phyloP scores from a whole-genome alignment of 2,888 invertebrate genomes.

The Drosophila pseudotalamancana region DNA sequence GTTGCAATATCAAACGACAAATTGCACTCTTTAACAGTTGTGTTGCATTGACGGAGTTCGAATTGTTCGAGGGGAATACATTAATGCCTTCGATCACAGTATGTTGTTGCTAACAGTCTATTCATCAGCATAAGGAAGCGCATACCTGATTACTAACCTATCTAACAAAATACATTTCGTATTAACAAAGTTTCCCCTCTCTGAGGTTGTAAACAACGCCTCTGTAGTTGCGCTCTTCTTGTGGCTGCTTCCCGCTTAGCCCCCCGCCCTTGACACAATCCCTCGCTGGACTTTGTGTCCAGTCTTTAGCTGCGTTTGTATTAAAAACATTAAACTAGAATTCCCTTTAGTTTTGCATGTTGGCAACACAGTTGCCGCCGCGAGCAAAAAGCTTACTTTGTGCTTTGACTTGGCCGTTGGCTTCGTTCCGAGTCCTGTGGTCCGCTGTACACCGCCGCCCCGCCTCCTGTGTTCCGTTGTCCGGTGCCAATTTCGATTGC shows the following conservation, averaged over 20 bases:
- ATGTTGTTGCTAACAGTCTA: too few relatives aligned
- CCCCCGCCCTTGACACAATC: slow-evolving; percentile 1
- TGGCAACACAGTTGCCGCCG: slow-evolving; percentile 54
- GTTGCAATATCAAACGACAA: slow-evolving; percentile 60
- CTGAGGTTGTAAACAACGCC: not conserved
- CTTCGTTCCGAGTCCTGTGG: slow-evolving; percentile 10
- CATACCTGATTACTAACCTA: too few relatives aligned
- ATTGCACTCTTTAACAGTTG: slow-evolving; percentile 33
- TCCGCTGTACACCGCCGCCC: slow-evolving; percentile 10
- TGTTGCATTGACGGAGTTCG: slow-evolving; percentile 28
- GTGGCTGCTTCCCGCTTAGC: slow-evolving; percentile 1
- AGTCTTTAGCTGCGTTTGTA: slow-evolving; percentile 65
- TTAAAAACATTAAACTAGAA: slow-evolving; percentile 79
- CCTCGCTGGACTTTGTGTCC: slow-evolving; percentile 16
- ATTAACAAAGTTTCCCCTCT: too few relatives aligned
- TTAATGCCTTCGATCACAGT: too few relatives aligned
- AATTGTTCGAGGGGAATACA: not conserved
- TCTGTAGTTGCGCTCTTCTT: not conserved
- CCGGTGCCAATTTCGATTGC: slow-evolving; percentile 69
- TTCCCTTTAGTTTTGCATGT: slow-evolving; percentile 74
- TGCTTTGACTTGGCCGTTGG: slow-evolving; percentile 50
- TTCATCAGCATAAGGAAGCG: too few relatives aligned
- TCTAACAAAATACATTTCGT: too few relatives aligned
- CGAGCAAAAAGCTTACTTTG: slow-evolving; percentile 64
- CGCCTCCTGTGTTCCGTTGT: slow-evolving; percentile 33